A percentile compares a stretch with the other conserved stretches of the same genome.
Evolutionary conservation across 2,797 vertebrate genomes (phyloP).

Genomic region (Glossophaga mutica): DNA sequence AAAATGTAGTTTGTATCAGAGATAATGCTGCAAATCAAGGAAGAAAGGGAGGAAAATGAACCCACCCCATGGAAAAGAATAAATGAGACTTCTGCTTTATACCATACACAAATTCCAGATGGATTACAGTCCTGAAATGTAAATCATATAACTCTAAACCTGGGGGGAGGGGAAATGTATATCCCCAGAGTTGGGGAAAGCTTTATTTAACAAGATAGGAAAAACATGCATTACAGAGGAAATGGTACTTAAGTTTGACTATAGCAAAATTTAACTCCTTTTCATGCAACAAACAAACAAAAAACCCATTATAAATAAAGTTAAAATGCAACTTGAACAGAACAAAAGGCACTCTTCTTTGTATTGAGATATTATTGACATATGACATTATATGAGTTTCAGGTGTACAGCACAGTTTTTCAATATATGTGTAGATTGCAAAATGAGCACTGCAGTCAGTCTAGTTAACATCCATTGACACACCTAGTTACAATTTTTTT

Average conservation of each 20-base stretch:
- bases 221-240: not conserved
- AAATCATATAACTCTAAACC: constrained; percentile 5
- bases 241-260: constrained; percentile 21
- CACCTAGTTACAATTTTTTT: not conserved
- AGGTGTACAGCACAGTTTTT: not conserved
- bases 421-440: not conserved
- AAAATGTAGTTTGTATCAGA: constrained; percentile 1
- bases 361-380: not conserved
- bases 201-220: constrained; percentile 15
- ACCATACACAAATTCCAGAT: not conserved
- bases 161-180: not conserved
- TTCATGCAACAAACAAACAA: not conserved
- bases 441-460: not conserved
- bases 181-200: not conserved
- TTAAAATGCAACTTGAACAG: constrained; percentile 17
- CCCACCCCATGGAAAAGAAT: not conserved
- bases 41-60: not conserved
- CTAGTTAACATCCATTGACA: not conserved
- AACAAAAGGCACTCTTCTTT: not conserved
- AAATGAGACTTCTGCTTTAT: not conserved
- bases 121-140: not conserved
- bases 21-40: constrained; percentile 3
- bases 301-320: not conserved
- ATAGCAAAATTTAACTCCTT: not conserved
- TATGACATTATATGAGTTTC: not conserved